phyloP scores from a whole-genome alignment of 2,888 invertebrate genomes.

The Coelopa pilipes region DNA sequence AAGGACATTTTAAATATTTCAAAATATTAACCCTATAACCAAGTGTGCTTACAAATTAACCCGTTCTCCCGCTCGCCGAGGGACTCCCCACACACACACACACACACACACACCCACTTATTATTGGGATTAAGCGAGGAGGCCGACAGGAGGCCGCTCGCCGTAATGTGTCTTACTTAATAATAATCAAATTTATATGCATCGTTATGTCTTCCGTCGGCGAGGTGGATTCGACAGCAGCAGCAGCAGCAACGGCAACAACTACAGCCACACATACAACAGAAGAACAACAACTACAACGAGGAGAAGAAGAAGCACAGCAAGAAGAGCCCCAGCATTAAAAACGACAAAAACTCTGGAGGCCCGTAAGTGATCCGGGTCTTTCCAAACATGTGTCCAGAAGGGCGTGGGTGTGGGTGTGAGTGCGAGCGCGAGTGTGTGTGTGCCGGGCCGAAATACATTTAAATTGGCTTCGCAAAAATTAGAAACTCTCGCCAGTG shows the following conservation, averaged over 20 bases:
- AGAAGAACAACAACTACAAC: no score
- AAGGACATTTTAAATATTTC: constrained; percentile 23
- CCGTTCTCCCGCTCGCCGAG: not conserved
- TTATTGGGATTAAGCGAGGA: no score
- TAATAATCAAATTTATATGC: constrained; percentile 59
- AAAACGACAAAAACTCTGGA: constrained; percentile 30
- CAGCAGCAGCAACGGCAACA: no score
- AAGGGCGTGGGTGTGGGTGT: not conserved
- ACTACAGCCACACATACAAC: no score
- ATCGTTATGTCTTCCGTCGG: constrained; percentile 55
- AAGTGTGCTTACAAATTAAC: constrained; percentile 17
- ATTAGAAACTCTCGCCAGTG: not conserved
- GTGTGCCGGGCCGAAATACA: constrained; percentile 4
- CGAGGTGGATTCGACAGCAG: constrained; percentile 41
- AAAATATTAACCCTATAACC: constrained; percentile 23
- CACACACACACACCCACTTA: not conserved
- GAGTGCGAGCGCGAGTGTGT: not conserved
- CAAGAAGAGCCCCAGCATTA: not conserved
- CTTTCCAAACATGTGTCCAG: not conserved
- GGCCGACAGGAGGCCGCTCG: constrained; percentile 7
- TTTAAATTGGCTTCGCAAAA: constrained; percentile 24
- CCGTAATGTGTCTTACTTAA: constrained; percentile 55
- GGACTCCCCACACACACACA: not conserved
- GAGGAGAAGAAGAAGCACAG: no score
- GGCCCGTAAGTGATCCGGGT: not conserved